Conservation (phyloP, 2,888 invertebrate genomes). For the Drosophila bunnanda region DNA sequence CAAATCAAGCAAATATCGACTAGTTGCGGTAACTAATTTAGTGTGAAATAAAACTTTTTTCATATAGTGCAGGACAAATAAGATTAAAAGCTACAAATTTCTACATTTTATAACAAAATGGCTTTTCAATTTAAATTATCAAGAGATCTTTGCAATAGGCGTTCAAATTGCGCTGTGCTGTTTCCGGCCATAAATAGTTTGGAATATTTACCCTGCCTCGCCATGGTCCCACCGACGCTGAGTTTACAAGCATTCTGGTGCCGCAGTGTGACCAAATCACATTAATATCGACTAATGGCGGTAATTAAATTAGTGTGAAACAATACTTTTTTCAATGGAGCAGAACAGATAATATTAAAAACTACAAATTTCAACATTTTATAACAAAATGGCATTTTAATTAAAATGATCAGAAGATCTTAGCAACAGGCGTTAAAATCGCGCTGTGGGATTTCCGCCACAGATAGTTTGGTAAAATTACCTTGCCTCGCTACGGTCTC, state of each 20-base stretch:
- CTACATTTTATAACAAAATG: too few species aligned
- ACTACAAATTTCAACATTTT: neutral
- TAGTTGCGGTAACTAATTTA: neutral
- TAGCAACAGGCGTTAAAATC: neutral
- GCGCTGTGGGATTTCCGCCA: neutral
- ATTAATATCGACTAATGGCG: too few species aligned
- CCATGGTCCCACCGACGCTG: constrained; percentile 6
- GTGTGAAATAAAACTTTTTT: too few species aligned
- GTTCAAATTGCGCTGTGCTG: neutral
- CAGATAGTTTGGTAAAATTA: neutral
- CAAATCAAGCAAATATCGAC: neutral
- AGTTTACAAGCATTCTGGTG: too few species aligned
- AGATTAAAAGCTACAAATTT: neutral
- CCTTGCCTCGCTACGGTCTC: neutral
- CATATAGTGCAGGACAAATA: too few species aligned
- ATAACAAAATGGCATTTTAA: too few species aligned
- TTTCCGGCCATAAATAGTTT: too few species aligned
- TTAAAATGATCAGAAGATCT: neutral
- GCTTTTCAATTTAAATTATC: too few species aligned
- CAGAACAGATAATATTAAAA: neutral
- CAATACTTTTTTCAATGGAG: neutral
- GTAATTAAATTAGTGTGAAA: too few species aligned
- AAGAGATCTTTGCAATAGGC: neutral
- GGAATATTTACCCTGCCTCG: neutral
- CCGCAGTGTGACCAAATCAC: too few species aligned